Percentiles rank a stretch among this genome's conserved stretches.
phyloP scores from a whole-genome alignment of 2,888 invertebrate species.

The Heliconius cydno region DNA sequence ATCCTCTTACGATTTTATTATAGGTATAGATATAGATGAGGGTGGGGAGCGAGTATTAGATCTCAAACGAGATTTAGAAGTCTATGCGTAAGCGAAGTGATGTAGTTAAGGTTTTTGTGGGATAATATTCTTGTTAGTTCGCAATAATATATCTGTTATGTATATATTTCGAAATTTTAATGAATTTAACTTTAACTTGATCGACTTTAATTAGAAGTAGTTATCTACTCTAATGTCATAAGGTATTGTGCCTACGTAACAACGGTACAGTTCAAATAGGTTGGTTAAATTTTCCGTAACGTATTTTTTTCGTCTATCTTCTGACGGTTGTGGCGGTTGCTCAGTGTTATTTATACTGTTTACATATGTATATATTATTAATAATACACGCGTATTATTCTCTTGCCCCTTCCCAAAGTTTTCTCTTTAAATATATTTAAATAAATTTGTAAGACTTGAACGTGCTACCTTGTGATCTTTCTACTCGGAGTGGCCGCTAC shows the following conservation, averaged over 20 bases:
- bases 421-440: slow-evolving; percentile 23
- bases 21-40: neutral
- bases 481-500: slow-evolving; percentile 62
- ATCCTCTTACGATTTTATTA: too few species aligned
- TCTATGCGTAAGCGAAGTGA: slow-evolving; percentile 17
- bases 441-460: slow-evolving; percentile 50
- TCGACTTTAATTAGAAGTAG: neutral
- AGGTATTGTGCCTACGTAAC: slow-evolving; percentile 3
- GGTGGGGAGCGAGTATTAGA: neutral
- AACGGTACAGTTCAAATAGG: too few species aligned
- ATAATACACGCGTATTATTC: neutral
- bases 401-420: slow-evolving; percentile 18
- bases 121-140: slow-evolving; percentile 24
- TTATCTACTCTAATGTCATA: neutral
- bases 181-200: neutral
- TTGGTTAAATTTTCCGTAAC: neutral
- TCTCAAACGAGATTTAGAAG: neutral
- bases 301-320: slow-evolving; percentile 44
- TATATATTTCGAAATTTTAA: slow-evolving; percentile 11
- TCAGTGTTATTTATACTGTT: slow-evolving; percentile 59
- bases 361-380: neutral
- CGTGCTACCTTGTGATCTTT: slow-evolving; percentile 69
- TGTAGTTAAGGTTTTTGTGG: slow-evolving; percentile 25
- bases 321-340: slow-evolving; percentile 70
- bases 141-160: slow-evolving; percentile 26